Conservation (phyloP, 2,113 vertebrate genomes). For the Synchiropus splendidus region DNA sequence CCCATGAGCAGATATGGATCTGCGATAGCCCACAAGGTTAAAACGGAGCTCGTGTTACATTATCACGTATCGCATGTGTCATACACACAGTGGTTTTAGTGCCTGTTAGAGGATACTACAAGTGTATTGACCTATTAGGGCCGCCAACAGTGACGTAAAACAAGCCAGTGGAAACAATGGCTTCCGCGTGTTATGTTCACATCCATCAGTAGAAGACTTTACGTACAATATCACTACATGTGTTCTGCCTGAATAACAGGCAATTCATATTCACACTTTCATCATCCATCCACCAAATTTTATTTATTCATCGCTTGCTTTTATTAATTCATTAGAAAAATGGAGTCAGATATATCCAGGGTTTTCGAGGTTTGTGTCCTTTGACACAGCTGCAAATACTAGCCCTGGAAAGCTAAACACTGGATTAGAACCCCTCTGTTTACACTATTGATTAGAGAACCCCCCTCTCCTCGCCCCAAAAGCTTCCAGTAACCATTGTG, state of each 20-base stretch:
- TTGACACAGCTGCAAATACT: slow-evolving; percentile 1
- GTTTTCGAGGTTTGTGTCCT: slow-evolving; percentile 2
- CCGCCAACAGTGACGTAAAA: slow-evolving; percentile 28
- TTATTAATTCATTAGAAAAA: slow-evolving; percentile 5
- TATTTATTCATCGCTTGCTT: too few relatives aligned
- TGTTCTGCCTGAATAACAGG: too few relatives aligned
- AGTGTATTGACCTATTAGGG: slow-evolving; percentile 27
- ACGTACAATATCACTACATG: too few relatives aligned
- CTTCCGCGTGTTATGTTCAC: too few relatives aligned
- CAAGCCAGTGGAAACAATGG: neutral
- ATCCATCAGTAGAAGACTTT: too few relatives aligned
- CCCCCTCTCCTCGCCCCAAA: slow-evolving; percentile 1
- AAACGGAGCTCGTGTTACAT: slow-evolving; percentile 40
- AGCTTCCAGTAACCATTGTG: slow-evolving; percentile 5
- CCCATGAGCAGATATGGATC: slow-evolving; percentile 37
- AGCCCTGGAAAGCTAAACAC: slow-evolving; percentile 38
- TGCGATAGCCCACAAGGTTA: slow-evolving; percentile 40
- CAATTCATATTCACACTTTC: too few relatives aligned
- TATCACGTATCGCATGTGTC: slow-evolving; percentile 43
- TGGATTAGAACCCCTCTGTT: slow-evolving; percentile 45
- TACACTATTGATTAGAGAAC: slow-evolving; percentile 43
- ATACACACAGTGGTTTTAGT: slow-evolving; percentile 46
- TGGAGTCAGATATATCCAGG: too few relatives aligned
- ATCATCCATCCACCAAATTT: too few relatives aligned
- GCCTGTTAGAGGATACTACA: slow-evolving; percentile 37